Evolutionary conservation across 2,888 invertebrate species (phyloP).

Genomic region (Junonia oenone): DNA sequence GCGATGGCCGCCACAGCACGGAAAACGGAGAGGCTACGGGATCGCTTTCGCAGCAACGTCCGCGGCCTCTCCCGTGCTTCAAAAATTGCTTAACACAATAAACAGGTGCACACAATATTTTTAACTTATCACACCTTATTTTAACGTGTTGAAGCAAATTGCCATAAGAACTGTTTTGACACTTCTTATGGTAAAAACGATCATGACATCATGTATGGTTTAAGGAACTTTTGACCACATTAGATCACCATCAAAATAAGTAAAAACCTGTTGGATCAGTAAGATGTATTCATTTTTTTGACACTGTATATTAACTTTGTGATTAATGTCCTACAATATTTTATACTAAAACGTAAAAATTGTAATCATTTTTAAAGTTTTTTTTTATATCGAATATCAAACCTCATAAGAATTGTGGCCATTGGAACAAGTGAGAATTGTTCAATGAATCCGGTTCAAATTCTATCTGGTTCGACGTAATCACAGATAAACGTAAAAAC

Average conservation of each 20-base stretch:
- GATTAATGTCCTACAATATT: background rate
- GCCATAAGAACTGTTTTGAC: background rate
- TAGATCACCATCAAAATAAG: background rate
- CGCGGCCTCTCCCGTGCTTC: too few species aligned
- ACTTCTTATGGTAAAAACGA: background rate
- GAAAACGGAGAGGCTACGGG: too few species aligned
- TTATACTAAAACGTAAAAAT: background rate
- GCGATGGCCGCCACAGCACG: too few species aligned
- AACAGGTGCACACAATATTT: too few species aligned
- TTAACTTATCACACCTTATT: background rate
- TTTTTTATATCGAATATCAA: too few species aligned
- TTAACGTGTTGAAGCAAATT: background rate
- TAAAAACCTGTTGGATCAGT: conserved; percentile 2
- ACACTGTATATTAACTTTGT: background rate
- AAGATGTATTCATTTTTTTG: background rate
- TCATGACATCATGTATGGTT: background rate
- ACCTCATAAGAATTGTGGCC: too few species aligned
- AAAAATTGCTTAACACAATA: too few species aligned
- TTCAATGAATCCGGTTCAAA: conserved; percentile 10
- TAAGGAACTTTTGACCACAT: background rate
- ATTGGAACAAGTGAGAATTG: background rate
- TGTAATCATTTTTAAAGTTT: too few species aligned
- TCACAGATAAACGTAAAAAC: conserved; percentile 10
- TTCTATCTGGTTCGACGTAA: background rate
- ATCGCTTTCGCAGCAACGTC: too few species aligned